These are phyloP conservation scores for Xenops minutus DNA, from an alignment of 2,797 vertebrate species.

Conservation along the genomic window DNA sequence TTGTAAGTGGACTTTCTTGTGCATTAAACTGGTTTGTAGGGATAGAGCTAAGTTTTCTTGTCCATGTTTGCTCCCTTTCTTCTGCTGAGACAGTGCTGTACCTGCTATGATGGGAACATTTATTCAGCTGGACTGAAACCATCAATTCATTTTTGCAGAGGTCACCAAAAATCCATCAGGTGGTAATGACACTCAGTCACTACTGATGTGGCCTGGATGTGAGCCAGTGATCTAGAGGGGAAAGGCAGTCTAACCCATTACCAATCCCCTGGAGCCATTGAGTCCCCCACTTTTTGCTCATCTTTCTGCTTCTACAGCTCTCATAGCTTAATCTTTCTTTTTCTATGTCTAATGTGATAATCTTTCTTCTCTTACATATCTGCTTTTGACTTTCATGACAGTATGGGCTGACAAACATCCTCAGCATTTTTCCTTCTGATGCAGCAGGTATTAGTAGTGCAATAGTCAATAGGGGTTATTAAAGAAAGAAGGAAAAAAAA, in stretches of 20 bases:
- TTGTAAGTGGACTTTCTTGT: not conserved
- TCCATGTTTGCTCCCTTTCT: not conserved
- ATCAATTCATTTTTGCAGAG: conserved; percentile 62
- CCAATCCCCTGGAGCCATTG: conserved; percentile 55
- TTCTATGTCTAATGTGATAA: conserved; percentile 57
- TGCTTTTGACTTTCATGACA: conserved; percentile 57
- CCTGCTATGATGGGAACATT: conserved; percentile 24
- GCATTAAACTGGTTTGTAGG: not conserved
- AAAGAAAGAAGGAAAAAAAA: not conserved
- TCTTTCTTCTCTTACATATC: conserved; percentile 63
- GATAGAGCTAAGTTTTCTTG: not conserved
- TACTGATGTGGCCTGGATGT: conserved; percentile 64
- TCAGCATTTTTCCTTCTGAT: conserved; percentile 38
- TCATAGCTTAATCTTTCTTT: conserved; percentile 64
- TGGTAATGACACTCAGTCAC: conserved; percentile 73
- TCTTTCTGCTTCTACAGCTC: conserved; percentile 57
- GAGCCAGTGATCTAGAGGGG: conserved; percentile 68
- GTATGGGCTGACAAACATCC: conserved; percentile 56
- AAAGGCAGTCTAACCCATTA: conserved; percentile 41
- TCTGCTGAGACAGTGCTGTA: not conserved
- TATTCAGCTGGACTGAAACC: conserved; percentile 47
- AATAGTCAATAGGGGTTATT: conserved; percentile 23
- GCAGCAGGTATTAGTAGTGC: conserved; percentile 28
- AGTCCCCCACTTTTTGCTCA: conserved; percentile 49
- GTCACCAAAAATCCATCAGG: conserved; percentile 67